phyloP scores from a whole-genome alignment of 2,888 invertebrate species.

The Andrena camellia region DNA sequence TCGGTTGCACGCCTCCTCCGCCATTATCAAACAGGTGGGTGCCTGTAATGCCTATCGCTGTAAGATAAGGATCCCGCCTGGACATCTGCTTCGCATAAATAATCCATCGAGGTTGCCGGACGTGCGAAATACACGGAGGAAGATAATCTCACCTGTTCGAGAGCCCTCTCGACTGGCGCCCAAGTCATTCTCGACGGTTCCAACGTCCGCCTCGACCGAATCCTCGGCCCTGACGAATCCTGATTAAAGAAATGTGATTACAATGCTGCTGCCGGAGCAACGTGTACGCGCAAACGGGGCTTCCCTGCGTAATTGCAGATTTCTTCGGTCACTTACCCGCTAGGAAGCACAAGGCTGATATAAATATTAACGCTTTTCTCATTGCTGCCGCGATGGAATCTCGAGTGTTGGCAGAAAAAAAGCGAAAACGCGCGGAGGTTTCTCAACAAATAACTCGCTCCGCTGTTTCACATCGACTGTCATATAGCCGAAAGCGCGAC shows the following conservation, averaged over 20 bases:
- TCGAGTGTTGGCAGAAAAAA: constrained; percentile 32
- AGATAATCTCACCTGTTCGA: constrained; percentile 90
- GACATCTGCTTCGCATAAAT: background rate
- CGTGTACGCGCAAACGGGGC: background rate
- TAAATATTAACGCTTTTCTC: constrained; percentile 76
- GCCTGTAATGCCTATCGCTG: background rate
- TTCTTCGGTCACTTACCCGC: constrained; percentile 73
- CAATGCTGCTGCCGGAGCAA: background rate
- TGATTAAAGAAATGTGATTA: constrained; percentile 52
- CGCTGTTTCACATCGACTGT: constrained; percentile 76
- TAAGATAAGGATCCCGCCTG: constrained; percentile 10
- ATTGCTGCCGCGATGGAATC: constrained; percentile 63
- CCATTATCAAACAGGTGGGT: background rate
- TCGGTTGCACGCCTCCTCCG: background rate
- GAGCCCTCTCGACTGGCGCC: constrained; percentile 95
- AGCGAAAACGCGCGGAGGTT: constrained; percentile 9
- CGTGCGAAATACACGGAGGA: constrained; percentile 63
- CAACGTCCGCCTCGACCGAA: constrained; percentile 86
- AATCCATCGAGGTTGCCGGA: background rate
- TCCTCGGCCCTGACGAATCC: constrained; percentile 84
- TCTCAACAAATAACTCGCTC: constrained; percentile 21
- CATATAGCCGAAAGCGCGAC: constrained; percentile 56
- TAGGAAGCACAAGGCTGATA: constrained; percentile 76
- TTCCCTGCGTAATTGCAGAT: background rate
- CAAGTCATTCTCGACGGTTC: constrained; percentile 91